A percentile compares a stretch with the other conserved stretches of the same genome.
Conservation (phyloP, 2,888 invertebrate species). For the Petrolisthes manimaculis region DNA sequence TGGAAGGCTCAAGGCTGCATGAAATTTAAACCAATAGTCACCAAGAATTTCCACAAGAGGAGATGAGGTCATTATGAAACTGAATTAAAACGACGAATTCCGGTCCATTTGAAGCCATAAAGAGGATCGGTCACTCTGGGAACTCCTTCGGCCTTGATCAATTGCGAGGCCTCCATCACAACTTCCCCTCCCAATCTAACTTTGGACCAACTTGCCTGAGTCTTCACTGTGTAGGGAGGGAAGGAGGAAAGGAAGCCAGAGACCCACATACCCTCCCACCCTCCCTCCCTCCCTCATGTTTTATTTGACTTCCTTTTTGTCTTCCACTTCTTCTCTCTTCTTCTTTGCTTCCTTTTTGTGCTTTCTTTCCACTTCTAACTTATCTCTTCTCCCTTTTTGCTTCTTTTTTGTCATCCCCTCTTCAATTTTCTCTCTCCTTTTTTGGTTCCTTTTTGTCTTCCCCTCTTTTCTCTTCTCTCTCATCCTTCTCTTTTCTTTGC, state of each 20-base stretch:
- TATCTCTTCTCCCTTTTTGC: not conserved
- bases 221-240: not conserved
- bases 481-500: constrained; percentile 7
- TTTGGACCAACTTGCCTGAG: constrained; percentile 15
- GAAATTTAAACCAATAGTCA: too few relatives aligned
- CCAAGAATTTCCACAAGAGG: too few relatives aligned
- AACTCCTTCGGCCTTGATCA: constrained; percentile 41
- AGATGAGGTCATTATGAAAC: too few relatives aligned
- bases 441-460: not conserved
- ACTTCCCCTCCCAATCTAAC: constrained; percentile 57
- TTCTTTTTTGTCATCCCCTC: not conserved
- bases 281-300: not conserved
- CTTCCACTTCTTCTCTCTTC: not conserved
- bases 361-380: not conserved
- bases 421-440: not conserved
- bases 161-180: constrained; percentile 46
- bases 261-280: too few relatives aligned
- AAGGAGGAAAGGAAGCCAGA: not conserved
- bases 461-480: constrained; percentile 17
- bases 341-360: not conserved
- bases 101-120: constrained; percentile 26
- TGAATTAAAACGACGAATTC: not conserved
- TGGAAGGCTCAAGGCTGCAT: too few relatives aligned
- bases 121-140: constrained; percentile 18
- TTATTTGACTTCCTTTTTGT: not conserved